Base-by-base conservation (phyloP, 2,888 invertebrate species). In the Lasioglossum vierecki region DNA sequence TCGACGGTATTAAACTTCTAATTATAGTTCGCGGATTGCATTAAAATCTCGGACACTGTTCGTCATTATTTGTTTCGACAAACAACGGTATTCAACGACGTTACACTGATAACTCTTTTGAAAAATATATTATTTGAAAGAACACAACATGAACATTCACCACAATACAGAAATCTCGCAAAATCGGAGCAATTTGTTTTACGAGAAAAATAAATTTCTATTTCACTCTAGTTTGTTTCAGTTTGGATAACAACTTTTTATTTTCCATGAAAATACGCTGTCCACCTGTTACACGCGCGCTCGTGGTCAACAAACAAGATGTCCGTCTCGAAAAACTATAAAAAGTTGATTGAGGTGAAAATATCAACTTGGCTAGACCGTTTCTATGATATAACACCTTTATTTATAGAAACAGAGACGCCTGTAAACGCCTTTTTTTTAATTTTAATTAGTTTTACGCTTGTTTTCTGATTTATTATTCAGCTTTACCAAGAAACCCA, bases 391-490 rank as follows among this genome's bases (percentile, higher is more conserved):
- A 9, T 18, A 35, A 66, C 66, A 4, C 22, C n/a, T 70, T 70
- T 70, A 70, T 41, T 70, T 41, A 70, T n/a, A 70, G 39, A 41
- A 41, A 35, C 22, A 11, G 11, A 70, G n/a, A 11, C n/a, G 13
- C 2, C 22, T 1, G 66, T 9, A 18, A 66, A 2, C 66, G 35
- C 8, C 5, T 35, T 35, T 22, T 22, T 18, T 39, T 22, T 0
- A 35, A 15, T 6, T 35, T 68, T 35, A 35, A 68, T 68, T 68
- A 35, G 3, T 68, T 35, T 68, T 22, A 35, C 63, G 63, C 2
- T 63, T 63, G 63, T 63, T 30, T 30, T 30, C 63, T 6, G 63
- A 63, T 63, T 63, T 63, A 63, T 63, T 63, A 63, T 63, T 63
- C 63, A 30, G 30, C 6, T 15, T 63, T 63, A 30, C 63, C 63